A percentile compares a stretch with the other conserved stretches of the same genome.
Evolutionary conservation across 1,140 invertebrate species (phyloP).

Genomic region (Drosophila pectinifera): DNA sequence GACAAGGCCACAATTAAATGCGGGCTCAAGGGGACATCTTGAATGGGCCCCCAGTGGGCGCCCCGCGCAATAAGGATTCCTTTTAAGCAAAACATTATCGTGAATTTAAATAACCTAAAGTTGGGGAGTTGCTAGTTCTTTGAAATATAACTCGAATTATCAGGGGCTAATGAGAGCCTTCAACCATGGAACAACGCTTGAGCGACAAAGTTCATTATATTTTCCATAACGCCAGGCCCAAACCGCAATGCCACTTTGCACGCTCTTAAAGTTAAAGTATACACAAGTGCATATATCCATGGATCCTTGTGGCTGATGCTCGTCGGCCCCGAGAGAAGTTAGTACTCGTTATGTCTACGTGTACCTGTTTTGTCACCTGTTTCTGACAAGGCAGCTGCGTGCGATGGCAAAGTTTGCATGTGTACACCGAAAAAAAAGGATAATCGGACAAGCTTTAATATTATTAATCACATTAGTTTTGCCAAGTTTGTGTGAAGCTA

Average conservation of each 20-base stretch:
- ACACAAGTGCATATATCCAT: constrained; percentile 6
- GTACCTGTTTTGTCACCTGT: constrained; percentile 71
- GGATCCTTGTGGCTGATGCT: constrained; percentile 17
- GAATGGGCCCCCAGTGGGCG: neutral
- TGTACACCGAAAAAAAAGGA: constrained; percentile 22
- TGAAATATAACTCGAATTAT: constrained; percentile 1
- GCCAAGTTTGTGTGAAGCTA: too few relatives aligned
- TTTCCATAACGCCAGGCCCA: neutral
- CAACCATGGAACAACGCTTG: too few relatives aligned
- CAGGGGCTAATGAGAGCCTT: neutral
- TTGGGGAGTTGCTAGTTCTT: neutral
- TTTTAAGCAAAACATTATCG: neutral
- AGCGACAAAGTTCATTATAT: constrained; percentile 27
- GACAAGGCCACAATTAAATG: neutral
- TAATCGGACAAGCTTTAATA: too few relatives aligned
- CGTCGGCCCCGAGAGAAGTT: constrained; percentile 30
- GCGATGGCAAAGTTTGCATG: constrained; percentile 43
- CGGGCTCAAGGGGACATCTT: constrained; percentile 1
- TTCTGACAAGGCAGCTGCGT: constrained; percentile 68
- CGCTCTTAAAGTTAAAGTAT: constrained; percentile 21
- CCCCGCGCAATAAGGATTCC: neutral
- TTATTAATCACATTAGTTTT: too few relatives aligned
- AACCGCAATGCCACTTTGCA: constrained; percentile 32
- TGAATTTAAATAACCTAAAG: too few relatives aligned
- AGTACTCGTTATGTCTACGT: constrained; percentile 47